Base-by-base conservation (phyloP, 2,797 vertebrate genomes). In the Rhinogobio ventralis region DNA sequence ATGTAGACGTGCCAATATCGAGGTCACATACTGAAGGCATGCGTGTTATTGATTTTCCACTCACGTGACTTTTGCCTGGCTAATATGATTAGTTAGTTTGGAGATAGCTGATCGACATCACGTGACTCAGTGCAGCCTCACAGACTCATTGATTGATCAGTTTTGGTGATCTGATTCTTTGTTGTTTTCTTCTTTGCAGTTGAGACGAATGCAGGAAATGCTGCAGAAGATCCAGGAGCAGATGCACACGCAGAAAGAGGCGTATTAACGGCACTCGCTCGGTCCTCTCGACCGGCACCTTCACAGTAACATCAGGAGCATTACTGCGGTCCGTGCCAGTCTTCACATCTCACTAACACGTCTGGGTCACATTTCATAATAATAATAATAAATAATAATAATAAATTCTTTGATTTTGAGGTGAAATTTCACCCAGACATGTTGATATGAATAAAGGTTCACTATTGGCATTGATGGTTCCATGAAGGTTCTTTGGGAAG, bases 191-290 rank as follows among this genome's bases (percentile, higher is more conserved):
- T 80, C 62, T 51, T 45, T 66, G 60, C 91, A 96, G 95, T n/a
- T 96, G 90, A 92, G 94, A 80, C 93, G 94, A 85, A 96, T 96
- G 95, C 95, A 96, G 90, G 95, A 96, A 90, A 95, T 96, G 95
- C 93, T 96, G 85, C 91, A 93, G 90, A 95, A 94, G 93, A 95
- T 95, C 90, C 95, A 96, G 91, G 93, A 95, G 88, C 94, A 95
- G 86, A 94, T 96, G 94, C 93, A 95, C 91, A 93, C 91, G n/a
- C 94, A 95, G 91, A 95, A 92, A 75, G 95, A 95, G 10, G 89
- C 91, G n/a, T 94, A 93, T 93, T 95, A 94, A 94, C 89, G 67
- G n/a, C 73, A 6, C 85, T 15, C 13, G 2, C 13, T 15, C n/a
- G 14, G 42, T 30, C 51, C 55, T 30, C 72, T 75, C 46, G 36